A percentile compares a stretch with the other conserved stretches of the same genome.
phyloP scores from a whole-genome alignment of 1,140 invertebrate genomes.

The Cydia amplana region DNA sequence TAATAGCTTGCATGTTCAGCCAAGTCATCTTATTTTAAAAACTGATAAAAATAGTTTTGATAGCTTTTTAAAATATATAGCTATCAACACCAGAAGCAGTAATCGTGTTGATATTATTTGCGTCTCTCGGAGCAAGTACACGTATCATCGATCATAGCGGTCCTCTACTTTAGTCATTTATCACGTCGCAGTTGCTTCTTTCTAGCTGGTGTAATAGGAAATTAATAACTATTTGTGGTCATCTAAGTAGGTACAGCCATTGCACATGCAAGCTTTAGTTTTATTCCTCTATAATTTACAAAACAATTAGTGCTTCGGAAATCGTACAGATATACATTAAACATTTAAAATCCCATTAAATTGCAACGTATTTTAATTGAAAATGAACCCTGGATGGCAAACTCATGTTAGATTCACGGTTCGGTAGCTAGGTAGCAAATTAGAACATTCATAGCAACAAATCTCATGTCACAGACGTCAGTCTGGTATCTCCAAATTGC shows the following conservation, averaged over 20 bases:
- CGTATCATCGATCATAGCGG: constrained; percentile 51
- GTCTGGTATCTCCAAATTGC: constrained; percentile 2
- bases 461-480: background rate
- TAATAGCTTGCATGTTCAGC: background rate
- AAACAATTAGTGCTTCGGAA: background rate
- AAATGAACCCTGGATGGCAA: constrained; percentile 1
- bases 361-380: background rate
- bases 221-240: constrained; percentile 41
- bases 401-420: background rate
- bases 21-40: background rate
- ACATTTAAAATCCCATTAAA: background rate
- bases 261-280: constrained; percentile 20
- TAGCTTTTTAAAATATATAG: background rate
- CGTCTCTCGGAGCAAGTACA: constrained; percentile 36
- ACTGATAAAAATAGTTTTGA: background rate
- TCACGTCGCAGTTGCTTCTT: constrained; percentile 41
- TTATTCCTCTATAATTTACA: background rate
- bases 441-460: background rate
- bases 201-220: constrained; percentile 47
- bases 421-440: background rate
- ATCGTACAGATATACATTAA: too few relatives aligned
- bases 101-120: constrained; percentile 24
- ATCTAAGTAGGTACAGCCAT: background rate
- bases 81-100: constrained; percentile 20
- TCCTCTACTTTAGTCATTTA: constrained; percentile 52